Evolutionary conservation across 2,888 invertebrate genomes (phyloP).

Genomic region (Melipona beecheii): DNA sequence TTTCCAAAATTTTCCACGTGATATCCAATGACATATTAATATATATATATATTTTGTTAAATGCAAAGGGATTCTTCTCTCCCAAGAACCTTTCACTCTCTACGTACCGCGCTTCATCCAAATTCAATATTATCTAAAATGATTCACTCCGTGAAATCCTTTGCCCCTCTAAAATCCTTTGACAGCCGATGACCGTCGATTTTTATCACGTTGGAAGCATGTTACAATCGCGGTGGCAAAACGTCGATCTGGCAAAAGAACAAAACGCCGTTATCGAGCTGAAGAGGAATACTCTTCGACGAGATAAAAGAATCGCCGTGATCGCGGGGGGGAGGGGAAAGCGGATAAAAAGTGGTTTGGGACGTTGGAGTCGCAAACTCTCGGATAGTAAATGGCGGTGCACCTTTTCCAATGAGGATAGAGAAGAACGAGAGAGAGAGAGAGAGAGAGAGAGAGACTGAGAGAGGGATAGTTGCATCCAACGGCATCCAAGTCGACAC

Average conservation of each 20-base stretch:
- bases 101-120: no score
- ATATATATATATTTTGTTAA: no score
- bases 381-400: slow-evolving; percentile 69
- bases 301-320: slow-evolving; percentile 71
- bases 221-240: background rate
- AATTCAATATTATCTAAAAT: background rate
- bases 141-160: background rate
- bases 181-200: background rate
- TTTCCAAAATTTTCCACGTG: no score
- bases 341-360: slow-evolving; percentile 69
- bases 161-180: background rate
- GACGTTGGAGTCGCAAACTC: slow-evolving; percentile 65
- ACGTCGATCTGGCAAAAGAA: slow-evolving; percentile 4
- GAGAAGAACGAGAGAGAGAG: background rate
- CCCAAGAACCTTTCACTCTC: no score
- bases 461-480: background rate
- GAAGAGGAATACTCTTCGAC: slow-evolving; percentile 31
- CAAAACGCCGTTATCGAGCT: slow-evolving; percentile 36
- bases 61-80: no score
- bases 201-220: background rate
- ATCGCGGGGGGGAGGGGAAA: slow-evolving; percentile 55
- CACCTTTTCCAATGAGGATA: slow-evolving; percentile 54
- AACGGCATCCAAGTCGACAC: slow-evolving; percentile 55
- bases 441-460: no score
- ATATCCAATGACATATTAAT: no score